Conservation (phyloP, 2,113 vertebrate genomes). For the Arizona elegans region DNA sequence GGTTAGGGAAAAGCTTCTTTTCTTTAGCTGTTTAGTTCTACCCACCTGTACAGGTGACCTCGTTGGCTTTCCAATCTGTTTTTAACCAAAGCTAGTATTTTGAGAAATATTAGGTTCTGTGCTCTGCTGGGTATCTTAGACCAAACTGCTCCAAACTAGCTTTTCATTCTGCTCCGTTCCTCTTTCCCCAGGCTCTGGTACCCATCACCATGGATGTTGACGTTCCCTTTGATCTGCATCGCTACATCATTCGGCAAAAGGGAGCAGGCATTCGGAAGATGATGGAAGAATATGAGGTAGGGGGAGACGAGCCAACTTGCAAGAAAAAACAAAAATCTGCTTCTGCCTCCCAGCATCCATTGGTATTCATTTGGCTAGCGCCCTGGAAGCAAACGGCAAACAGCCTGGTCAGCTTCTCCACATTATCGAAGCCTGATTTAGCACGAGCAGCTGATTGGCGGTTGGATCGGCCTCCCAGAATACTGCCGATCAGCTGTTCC, state of each 20-base stretch:
- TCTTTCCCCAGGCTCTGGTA: conserved; percentile 70
- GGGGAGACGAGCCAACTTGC: background rate
- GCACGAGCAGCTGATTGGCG: no score
- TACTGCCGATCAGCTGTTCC: no score
- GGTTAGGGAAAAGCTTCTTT: background rate
- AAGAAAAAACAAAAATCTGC: no score
- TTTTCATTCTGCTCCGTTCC: background rate
- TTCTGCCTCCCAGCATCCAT: no score
- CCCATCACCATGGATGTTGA: conserved; percentile 77
- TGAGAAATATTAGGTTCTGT: no score
- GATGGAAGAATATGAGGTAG: conserved; percentile 84
- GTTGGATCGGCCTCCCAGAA: no score
- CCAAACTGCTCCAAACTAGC: no score
- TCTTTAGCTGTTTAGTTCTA: background rate
- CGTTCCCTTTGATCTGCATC: conserved; percentile 78
- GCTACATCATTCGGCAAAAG: conserved; percentile 83
- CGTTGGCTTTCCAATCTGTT: background rate
- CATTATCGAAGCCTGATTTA: no score
- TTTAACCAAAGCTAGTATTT: background rate
- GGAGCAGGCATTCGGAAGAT: conserved; percentile 81
- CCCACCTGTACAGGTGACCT: background rate
- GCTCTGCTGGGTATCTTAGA: background rate
- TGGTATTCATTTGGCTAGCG: no score
- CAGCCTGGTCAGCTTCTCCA: no score
- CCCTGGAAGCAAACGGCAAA: no score